phyloP scores from a whole-genome alignment of 2,113 vertebrate genomes.

The Sinocyclocheilus anshuiensis region DNA sequence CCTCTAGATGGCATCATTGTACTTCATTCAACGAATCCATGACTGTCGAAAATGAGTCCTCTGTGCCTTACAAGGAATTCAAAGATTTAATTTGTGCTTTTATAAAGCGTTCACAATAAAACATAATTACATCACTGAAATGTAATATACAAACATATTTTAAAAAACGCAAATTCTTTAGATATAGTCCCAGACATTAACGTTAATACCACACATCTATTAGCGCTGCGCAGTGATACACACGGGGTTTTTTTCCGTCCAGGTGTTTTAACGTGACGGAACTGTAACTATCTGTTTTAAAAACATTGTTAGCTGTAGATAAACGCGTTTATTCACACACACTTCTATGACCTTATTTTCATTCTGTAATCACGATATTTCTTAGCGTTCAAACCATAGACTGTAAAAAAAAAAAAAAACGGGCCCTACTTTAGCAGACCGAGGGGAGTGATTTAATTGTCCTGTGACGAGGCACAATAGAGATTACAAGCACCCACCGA shows the following conservation, averaged over 20 bases:
- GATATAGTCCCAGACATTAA: background rate
- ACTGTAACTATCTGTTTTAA: background rate
- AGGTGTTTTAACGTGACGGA: background rate
- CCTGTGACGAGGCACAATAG: constrained; percentile 79
- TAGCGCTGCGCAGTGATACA: no score
- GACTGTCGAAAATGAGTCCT: background rate
- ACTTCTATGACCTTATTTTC: background rate
- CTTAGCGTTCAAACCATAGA: background rate
- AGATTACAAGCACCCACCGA: constrained; percentile 82
- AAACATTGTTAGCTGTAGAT: background rate
- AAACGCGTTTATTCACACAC: background rate
- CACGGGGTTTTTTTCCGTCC: background rate
- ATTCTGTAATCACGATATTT: background rate
- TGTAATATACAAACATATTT: background rate
- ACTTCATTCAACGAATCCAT: background rate
- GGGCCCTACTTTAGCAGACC: background rate
- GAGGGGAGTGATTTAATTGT: constrained; percentile 76
- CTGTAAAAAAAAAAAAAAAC: background rate
- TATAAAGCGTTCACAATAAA: background rate
- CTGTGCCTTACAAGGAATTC: background rate
- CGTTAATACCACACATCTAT: background rate
- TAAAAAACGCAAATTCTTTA: background rate
- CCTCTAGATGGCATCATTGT: constrained; percentile 30
- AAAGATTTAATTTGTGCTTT: background rate
- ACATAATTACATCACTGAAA: background rate